Base-by-base conservation (phyloP, 2,797 vertebrate species). In the Myioborus melanocephalus region DNA sequence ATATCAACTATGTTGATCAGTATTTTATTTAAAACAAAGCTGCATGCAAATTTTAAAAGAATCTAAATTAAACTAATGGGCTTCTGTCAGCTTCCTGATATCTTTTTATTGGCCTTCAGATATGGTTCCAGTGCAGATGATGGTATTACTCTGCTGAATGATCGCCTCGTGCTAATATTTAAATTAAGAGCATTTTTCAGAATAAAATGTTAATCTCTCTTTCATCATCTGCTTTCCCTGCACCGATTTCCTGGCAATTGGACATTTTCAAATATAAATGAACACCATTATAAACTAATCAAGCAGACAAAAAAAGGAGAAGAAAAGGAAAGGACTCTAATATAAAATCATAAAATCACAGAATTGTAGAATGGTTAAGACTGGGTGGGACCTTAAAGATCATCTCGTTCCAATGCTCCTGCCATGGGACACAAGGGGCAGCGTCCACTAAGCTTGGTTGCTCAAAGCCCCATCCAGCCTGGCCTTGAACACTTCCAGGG, bases 181-280 rank as follows among this genome's bases (percentile, higher is more conserved):
- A 80, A 71, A 89, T 73, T 64, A 82, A 87, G 11, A 16, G 8
- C 32, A 90, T 94, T 89, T 94, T 90, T 89, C 78, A 89, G 37
- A 91, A 77, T 66, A 87, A 83, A 87, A 81, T 53, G 14, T 83
- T 93, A 72, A 90, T 50, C 9, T 71, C 44, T 82, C 32, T 35
- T 71, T 32, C 41, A 35, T 93, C 44, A 41, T 89, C 66, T 89
- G 66, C 72, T 93, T 94, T 93, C 59, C 19, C 56, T 88, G 11
- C 20, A 24, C 20, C 4, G 14, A 72, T 76, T 94, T 93, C 47
- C 76, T 56, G 23, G 41, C 39, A 79, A 61, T 14, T 78, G 72
- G 34, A 79, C 61, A 69, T 75, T 83, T 81, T 90, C 65, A 93
- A 91, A 93, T 83, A 88, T 66, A 91, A 94, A 91, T 83, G 59